A percentile compares a stretch with the other conserved stretches of the same genome.
phyloP scores from a whole-genome alignment of 2,113 vertebrate genomes.

The Sapayoa aenigma region DNA sequence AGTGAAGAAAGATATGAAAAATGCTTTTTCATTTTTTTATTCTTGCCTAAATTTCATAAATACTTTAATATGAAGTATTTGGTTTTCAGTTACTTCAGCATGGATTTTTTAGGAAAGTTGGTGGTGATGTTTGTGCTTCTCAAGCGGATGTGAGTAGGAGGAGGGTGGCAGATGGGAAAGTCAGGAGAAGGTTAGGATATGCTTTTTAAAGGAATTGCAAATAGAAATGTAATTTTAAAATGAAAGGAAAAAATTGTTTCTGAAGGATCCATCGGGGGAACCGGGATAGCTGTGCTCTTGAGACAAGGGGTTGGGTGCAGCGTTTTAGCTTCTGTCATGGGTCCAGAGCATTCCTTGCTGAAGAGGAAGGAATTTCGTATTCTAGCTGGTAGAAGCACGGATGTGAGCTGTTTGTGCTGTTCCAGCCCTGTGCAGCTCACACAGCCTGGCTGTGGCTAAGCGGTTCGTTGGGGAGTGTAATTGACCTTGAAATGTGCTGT shows the following conservation, averaged over 20 bases:
- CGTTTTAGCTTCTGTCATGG: rapidly evolving
- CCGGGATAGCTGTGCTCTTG: background rate
- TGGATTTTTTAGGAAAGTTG: background rate
- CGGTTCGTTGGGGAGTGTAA: slow-evolving; percentile 17
- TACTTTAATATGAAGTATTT: background rate
- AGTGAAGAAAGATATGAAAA: background rate
- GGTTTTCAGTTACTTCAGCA: background rate
- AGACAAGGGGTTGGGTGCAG: background rate
- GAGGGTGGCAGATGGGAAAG: background rate
- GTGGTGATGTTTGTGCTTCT: background rate
- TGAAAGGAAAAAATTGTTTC: background rate
- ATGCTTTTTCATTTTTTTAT: background rate
- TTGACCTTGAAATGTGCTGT: slow-evolving; percentile 57
- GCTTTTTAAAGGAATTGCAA: slow-evolving; percentile 10
- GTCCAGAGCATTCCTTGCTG: background rate
- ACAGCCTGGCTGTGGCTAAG: background rate
- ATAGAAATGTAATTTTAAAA: background rate
- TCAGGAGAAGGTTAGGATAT: background rate
- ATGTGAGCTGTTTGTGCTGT: background rate
- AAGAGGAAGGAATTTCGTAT: background rate
- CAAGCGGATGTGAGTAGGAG: slow-evolving; percentile 15
- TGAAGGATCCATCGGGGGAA: background rate
- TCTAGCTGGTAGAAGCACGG: background rate
- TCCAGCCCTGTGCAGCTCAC: background rate
- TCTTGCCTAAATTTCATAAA: background rate